Conservation (phyloP, 2,888 invertebrate species). For the Agriopis marginaria region DNA sequence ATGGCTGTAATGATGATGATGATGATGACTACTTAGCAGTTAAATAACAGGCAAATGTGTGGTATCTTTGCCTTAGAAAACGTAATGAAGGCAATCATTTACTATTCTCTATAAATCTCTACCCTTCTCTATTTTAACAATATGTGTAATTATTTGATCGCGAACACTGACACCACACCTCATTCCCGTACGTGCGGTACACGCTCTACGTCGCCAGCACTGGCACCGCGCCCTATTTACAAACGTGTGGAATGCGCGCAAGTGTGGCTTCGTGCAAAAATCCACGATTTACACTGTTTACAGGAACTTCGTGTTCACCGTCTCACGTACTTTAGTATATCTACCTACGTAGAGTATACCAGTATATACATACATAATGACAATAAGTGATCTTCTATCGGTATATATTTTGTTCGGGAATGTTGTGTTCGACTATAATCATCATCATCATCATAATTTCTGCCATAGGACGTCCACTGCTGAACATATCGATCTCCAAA, state of each 20-base stretch:
- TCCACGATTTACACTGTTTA: slow-evolving; percentile 55
- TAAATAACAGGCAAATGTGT: too few relatives aligned
- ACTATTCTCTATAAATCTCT: background rate
- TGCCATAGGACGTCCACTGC: too few relatives aligned
- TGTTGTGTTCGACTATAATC: too few relatives aligned
- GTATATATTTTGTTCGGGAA: too few relatives aligned
- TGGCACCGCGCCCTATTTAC: slow-evolving; percentile 36
- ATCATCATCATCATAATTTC: too few relatives aligned
- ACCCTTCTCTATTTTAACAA: background rate
- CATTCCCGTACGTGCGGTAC: slow-evolving; percentile 18
- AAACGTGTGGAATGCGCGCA: slow-evolving; percentile 59
- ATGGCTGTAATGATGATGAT: too few relatives aligned
- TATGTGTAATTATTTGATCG: slow-evolving; percentile 22
- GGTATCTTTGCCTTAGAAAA: too few relatives aligned
- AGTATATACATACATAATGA: too few relatives aligned
- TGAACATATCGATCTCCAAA: too few relatives aligned
- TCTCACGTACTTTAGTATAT: slow-evolving; percentile 10
- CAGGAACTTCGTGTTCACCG: slow-evolving; percentile 32
- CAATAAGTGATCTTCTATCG: too few relatives aligned
- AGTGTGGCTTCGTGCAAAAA: slow-evolving; percentile 70
- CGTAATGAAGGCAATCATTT: too few relatives aligned
- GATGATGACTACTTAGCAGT: too few relatives aligned
- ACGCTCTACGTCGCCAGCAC: slow-evolving; percentile 27
- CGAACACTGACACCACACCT: slow-evolving; percentile 26
- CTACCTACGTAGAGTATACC: background rate